Conservation (phyloP, 2,797 vertebrate species). For the Malacoctenus gilli region DNA sequence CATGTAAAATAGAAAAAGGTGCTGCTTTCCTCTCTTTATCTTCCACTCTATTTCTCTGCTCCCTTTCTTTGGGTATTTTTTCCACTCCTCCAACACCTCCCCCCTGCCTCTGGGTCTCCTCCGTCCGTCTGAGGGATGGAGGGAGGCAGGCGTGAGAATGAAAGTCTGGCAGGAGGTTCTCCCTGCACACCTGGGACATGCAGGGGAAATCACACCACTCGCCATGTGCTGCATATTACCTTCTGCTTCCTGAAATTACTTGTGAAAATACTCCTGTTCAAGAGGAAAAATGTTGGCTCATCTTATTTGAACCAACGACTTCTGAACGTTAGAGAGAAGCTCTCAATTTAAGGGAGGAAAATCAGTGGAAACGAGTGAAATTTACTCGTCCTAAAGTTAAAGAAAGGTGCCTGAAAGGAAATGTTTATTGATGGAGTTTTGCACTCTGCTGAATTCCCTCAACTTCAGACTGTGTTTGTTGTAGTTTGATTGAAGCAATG, state of each 20-base stretch:
- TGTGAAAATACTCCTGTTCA: not conserved
- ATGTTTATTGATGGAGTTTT: too few relatives aligned
- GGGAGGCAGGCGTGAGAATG: constrained; percentile 61
- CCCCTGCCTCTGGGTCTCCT: constrained; percentile 17
- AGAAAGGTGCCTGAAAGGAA: too few relatives aligned
- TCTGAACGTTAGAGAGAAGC: too few relatives aligned
- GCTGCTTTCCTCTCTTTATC: constrained; percentile 1
- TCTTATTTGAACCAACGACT: too few relatives aligned
- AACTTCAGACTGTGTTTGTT: too few relatives aligned
- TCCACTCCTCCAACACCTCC: constrained; percentile 30
- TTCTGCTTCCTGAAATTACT: constrained; percentile 6
- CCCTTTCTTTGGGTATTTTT: constrained; percentile 3
- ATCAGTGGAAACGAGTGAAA: too few relatives aligned
- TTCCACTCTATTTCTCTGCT: constrained; percentile 5
- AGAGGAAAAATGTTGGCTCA: too few relatives aligned
- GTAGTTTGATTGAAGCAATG: too few relatives aligned
- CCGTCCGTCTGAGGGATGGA: constrained; percentile 22
- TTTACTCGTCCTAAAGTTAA: too few relatives aligned
- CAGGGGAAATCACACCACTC: constrained; percentile 6
- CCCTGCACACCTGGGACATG: constrained; percentile 26
- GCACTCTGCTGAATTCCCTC: too few relatives aligned
- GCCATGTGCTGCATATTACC: not conserved
- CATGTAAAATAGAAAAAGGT: not conserved
- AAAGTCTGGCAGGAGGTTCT: constrained; percentile 59
- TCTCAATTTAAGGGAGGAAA: too few relatives aligned